Evolutionary conservation across 2,797 vertebrate genomes (phyloP), one percentile per base, ranked within the genome.

Genomic region (Lagocephalus sceleratus): DNA sequence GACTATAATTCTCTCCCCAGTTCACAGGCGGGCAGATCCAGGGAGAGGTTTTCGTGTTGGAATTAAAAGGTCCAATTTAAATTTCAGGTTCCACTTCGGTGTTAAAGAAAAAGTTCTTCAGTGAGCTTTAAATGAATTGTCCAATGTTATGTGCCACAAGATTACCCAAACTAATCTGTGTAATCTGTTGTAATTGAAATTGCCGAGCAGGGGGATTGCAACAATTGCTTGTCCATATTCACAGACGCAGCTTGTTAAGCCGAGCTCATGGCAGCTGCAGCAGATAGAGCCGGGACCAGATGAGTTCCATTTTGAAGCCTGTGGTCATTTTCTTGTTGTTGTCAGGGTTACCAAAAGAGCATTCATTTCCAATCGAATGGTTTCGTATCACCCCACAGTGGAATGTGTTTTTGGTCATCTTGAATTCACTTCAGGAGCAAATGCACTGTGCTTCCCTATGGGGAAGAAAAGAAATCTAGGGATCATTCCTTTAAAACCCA

Each of bases 1-100:
- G 92, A 94, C 90, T 88, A 95, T 98, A 97, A 99, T 95, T 96
- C 94, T 92, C 91, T 91, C 89, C 92, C 87, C 90, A 90, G 91
- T 93, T 94, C 90, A 91, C 90, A 91, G 90, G 87, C 47, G 63
- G 45, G 53, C 47, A 75, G 69, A 82, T 71, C 66, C 66, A 62
- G 52, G 52, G 21, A 71, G 62, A 61, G 60, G 48, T 64, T 67
- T 75, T 56, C 84, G 84, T 87, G 88, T 86, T 90, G 80, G 88
- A 83, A 90, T 70, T 79, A 88, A 86, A 93, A 88, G 89, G 87
- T 84, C 86, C 80, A 78, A 66, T 70, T 77, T 63, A 54, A 91
- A 90, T 91, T 88, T 88, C 88, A 89, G 70, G 83, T 85, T 78
- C 76, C 79, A 75, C 50, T 45, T 21, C 44, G 1, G 65, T 50